Conservation (phyloP, 2,113 vertebrate genomes). For the Anoplopoma fimbria region DNA sequence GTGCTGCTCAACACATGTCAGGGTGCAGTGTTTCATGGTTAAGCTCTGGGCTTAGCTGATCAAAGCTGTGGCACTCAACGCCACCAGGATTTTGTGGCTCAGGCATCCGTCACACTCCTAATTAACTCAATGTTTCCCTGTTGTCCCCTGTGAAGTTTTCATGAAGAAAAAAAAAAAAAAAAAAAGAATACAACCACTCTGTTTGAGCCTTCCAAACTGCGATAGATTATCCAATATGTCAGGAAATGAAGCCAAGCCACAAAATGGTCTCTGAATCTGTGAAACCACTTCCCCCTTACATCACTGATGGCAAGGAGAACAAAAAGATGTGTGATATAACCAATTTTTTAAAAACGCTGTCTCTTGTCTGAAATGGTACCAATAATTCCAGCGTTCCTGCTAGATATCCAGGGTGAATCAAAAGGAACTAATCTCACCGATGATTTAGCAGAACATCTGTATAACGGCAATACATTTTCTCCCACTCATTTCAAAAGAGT, state of each 20-base stretch:
- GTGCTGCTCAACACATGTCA: constrained; percentile 80
- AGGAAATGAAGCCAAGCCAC: constrained; percentile 71
- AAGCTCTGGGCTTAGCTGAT: constrained; percentile 79
- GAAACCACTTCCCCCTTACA: constrained; percentile 61
- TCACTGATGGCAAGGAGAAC: constrained; percentile 23
- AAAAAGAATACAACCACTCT: constrained; percentile 69
- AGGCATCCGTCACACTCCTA: constrained; percentile 78
- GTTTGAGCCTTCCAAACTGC: constrained; percentile 59
- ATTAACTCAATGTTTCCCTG: constrained; percentile 77
- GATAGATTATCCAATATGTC: constrained; percentile 73
- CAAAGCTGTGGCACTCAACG: constrained; percentile 76
- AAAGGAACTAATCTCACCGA: not conserved
- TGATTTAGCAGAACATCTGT: not conserved
- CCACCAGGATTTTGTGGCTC: constrained; percentile 74
- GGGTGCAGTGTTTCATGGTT: constrained; percentile 73
- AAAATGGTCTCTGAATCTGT: constrained; percentile 61
- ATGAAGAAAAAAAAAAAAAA: constrained; percentile 70
- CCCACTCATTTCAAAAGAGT: not conserved
- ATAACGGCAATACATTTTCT: not conserved
- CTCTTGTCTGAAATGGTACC: not conserved
- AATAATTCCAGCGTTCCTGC: not conserved
- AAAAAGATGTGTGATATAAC: constrained; percentile 15
- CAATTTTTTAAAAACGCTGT: not conserved
- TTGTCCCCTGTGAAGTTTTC: constrained; percentile 76
- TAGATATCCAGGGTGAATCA: not conserved